Conservation (phyloP, 2,888 invertebrate species). For the Odiellus spinosus region DNA sequence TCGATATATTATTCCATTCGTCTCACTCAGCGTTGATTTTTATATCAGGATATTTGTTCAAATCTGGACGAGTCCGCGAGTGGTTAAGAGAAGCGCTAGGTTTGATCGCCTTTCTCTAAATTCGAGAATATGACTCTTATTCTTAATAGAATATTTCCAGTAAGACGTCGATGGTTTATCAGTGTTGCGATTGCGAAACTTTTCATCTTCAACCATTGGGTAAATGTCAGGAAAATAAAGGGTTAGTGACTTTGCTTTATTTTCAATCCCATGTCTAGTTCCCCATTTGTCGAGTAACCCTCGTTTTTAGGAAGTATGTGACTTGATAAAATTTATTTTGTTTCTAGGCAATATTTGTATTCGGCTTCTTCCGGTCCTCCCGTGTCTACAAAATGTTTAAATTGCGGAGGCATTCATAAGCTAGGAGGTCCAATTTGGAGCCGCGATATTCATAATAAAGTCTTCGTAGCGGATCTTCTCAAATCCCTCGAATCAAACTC, state of each 20-base stretch:
- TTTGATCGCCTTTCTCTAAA: no score
- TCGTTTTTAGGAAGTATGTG: neutral
- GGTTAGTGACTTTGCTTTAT: neutral
- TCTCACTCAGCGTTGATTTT: conserved; percentile 88
- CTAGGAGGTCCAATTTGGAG: conserved; percentile 91
- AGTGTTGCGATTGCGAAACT: conserved; percentile 78
- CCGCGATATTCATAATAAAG: conserved; percentile 59
- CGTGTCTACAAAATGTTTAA: conserved; percentile 47
- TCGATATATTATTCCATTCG: conserved; percentile 72
- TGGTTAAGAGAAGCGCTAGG: conserved; percentile 73
- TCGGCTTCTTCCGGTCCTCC: conserved; percentile 51
- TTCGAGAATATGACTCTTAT: neutral
- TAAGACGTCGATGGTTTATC: conserved; percentile 71
- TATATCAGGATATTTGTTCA: conserved; percentile 86
- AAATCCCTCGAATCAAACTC: conserved; percentile 20
- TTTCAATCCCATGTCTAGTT: no score
- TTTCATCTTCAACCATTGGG: conserved; percentile 61
- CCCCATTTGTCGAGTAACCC: neutral
- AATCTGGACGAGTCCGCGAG: conserved; percentile 57
- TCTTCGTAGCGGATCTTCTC: conserved; percentile 44
- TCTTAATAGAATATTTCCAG: no score
- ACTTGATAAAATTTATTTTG: no score
- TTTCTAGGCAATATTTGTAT: conserved; percentile 34
- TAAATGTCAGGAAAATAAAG: conserved; percentile 16
- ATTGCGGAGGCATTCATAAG: conserved; percentile 47